Conservation (phyloP, 2,888 invertebrate genomes). For the Acholoe squamosa region DNA sequence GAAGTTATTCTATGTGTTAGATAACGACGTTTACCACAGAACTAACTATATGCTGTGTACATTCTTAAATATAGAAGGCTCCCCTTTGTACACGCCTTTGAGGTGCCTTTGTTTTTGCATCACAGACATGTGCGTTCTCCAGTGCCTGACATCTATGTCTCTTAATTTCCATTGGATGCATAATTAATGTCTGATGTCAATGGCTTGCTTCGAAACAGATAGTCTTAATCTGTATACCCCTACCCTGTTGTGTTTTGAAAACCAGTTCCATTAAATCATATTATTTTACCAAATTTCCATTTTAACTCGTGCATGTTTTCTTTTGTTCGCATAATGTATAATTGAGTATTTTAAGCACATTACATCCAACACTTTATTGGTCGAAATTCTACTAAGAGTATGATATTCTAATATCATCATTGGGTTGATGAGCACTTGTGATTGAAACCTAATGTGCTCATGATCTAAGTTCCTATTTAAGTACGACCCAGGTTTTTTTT, state of each 20-base stretch:
- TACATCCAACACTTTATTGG: neutral
- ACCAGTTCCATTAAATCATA: neutral
- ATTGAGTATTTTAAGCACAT: constrained; percentile 18
- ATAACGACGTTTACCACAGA: neutral
- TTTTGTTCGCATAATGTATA: neutral
- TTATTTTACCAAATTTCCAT: neutral
- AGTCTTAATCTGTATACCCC: neutral
- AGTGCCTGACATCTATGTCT: constrained; percentile 43
- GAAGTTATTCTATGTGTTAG: neutral
- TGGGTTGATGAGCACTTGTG: constrained; percentile 18
- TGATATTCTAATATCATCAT: neutral
- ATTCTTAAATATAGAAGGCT: neutral
- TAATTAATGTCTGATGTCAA: constrained; percentile 19
- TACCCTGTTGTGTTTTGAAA: neutral
- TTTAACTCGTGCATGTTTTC: neutral
- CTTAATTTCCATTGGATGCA: neutral
- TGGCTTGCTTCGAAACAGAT: neutral
- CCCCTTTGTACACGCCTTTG: constrained; percentile 46
- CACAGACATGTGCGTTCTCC: constrained; percentile 49
- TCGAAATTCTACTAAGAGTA: neutral
- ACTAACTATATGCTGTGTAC: neutral
- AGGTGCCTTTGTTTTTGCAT: constrained; percentile 58
- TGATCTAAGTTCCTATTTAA: neutral
- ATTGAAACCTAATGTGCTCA: constrained; percentile 49
- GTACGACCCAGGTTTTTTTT: neutral